Evolutionary conservation across 2,113 vertebrate species (phyloP).

Genomic region (Xenus cinereus): DNA sequence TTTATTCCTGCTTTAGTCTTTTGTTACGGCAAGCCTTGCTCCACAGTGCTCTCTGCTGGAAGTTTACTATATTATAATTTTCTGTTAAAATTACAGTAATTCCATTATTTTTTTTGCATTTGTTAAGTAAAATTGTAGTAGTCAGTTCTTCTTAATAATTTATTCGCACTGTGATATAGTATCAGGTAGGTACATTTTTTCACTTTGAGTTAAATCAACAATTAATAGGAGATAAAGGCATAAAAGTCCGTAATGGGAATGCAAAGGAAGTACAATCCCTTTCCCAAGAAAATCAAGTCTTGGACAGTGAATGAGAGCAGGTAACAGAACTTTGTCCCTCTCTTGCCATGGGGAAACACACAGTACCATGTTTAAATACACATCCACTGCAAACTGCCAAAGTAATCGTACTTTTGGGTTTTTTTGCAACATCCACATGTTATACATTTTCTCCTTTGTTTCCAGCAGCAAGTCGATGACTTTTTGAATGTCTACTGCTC

Average conservation of each 20-base stretch:
- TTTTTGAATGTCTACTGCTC: constrained; percentile 79
- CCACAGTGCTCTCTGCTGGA: constrained; percentile 63
- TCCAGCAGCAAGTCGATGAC: constrained; percentile 77
- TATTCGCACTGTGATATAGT: not conserved
- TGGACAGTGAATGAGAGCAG: not conserved
- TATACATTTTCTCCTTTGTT: not conserved
- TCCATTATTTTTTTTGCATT: not conserved
- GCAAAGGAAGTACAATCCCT: accelerated
- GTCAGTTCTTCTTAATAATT: not conserved
- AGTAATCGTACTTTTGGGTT: not conserved
- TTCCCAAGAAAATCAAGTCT: not conserved
- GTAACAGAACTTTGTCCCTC: not conserved
- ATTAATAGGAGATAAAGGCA: not conserved
- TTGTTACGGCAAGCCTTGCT: not conserved
- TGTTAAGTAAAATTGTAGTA: not conserved
- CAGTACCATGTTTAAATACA: not conserved
- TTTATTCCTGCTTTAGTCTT: not conserved
- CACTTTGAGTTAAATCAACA: not conserved
- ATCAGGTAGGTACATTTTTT: not conserved
- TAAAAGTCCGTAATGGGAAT: not conserved
- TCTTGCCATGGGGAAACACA: not conserved
- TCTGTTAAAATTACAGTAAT: not conserved
- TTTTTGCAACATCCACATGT: not conserved
- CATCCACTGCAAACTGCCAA: not conserved
- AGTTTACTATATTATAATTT: not conserved